Evolutionary conservation across 2,113 vertebrate species (phyloP), one percentile per base, ranked within the genome.

Genomic region (Ammodytes marinus): DNA sequence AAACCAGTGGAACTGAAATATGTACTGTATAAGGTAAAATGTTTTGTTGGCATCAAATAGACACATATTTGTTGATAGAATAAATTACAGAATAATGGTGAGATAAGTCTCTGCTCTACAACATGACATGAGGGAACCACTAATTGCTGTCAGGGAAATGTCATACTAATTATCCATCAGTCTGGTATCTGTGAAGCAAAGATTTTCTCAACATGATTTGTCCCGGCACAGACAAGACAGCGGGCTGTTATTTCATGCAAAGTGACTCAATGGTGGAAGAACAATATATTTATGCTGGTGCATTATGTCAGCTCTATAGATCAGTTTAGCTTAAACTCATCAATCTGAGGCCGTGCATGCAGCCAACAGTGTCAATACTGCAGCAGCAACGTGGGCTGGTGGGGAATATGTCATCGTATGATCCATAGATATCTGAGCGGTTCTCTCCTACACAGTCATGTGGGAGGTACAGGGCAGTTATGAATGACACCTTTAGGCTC

Each of bases 341-440:
- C 80, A 69, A 75, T 90, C 78, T 78, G 15, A 11, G 55, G 61
- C 19, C 14, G 15, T 0, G 6, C 69, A 27, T 1, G 69, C 69
- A 74, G 79, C 54, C 75, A 59, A 43, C 59, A 7, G 64, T 71
- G 77, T 75, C 76, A 11, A 49, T 85, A 1, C 70, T 13, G 69
- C 71, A 83, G 9, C 86, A 72, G 69, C 82, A 55, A 86, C 49
- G 84, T 88, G 87, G 87, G 89, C 0, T 17, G 74, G 0, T 19
- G 68, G 71, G 65, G 72, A 37, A 69, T 89, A 83, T 88, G 85
- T 90, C 90, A 90, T 66, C n/a, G 12, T 55, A 9, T 85, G 82
- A 88, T 82, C 83, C 85, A 75, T 80, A 83, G 73, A 88, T 86
- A 71, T 89, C 60, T 58, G 65, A 86, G 80, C 78, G 42, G 73